phyloP scores from a whole-genome alignment of 2,797 vertebrate genomes.

The Enteromius treurensis region DNA sequence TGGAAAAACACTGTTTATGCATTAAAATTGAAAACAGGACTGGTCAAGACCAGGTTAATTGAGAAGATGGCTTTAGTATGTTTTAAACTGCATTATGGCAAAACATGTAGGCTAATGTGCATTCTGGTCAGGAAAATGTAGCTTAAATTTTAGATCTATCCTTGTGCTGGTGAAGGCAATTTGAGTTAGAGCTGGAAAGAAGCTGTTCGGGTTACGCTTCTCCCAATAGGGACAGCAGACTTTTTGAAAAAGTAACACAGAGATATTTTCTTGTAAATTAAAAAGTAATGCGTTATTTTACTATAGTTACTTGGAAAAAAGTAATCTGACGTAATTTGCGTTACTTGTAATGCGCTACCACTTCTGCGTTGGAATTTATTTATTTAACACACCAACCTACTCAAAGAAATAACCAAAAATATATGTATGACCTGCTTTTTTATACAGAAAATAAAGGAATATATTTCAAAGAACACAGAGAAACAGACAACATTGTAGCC shows the following conservation, averaged over 20 bases:
- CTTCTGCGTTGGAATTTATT: not conserved
- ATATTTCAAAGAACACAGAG: not conserved
- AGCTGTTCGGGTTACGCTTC: not conserved
- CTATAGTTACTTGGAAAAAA: no score
- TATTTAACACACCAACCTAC: not conserved
- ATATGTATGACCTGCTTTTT: not conserved
- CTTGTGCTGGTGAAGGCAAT: not conserved
- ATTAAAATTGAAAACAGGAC: slow-evolving; percentile 16
- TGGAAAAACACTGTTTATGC: slow-evolving; percentile 23
- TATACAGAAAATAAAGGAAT: not conserved
- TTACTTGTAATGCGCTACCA: no score
- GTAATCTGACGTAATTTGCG: no score
- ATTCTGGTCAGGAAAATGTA: not conserved
- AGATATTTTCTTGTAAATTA: no score
- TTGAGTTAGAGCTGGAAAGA: not conserved
- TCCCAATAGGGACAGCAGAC: no score
- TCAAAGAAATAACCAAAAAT: not conserved
- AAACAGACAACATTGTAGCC: not conserved
- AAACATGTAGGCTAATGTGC: not conserved
- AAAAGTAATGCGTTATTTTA: no score
- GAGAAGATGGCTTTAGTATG: not conserved
- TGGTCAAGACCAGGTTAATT: not conserved
- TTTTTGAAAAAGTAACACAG: no score
- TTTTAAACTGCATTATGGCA: slow-evolving; percentile 9
- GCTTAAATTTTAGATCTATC: not conserved